Conservation (phyloP, 1,140 invertebrate species). For the Drosophila nannoptera region DNA sequence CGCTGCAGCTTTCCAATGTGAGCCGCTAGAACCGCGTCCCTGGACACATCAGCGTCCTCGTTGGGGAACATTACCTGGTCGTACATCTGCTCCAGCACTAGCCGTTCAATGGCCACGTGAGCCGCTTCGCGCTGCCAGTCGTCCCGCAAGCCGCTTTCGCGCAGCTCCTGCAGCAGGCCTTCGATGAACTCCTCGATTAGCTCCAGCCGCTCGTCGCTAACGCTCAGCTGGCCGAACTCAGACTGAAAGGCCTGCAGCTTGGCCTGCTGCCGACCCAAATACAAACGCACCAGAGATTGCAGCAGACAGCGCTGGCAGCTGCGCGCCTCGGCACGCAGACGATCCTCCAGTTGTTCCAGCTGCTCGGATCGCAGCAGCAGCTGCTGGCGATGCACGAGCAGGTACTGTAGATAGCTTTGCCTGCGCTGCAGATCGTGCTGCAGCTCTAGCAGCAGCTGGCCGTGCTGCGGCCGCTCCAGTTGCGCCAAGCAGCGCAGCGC, state of each 20-base stretch:
- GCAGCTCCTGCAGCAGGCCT: constrained; percentile 71
- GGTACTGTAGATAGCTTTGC: constrained; percentile 90
- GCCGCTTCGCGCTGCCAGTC: constrained; percentile 85
- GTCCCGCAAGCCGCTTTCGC: constrained; percentile 80
- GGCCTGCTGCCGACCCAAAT: constrained; percentile 85
- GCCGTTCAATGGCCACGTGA: constrained; percentile 87
- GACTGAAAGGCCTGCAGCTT: constrained; percentile 85
- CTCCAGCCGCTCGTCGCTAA: constrained; percentile 91
- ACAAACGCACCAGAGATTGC: constrained; percentile 88
- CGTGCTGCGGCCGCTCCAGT: constrained; percentile 87
- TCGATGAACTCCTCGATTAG: constrained; percentile 84
- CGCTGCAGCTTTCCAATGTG: constrained; percentile 92
- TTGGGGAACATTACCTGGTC: constrained; percentile 97
- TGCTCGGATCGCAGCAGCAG: constrained; percentile 89
- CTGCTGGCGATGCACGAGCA: constrained; percentile 90
- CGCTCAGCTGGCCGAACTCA: constrained; percentile 87
- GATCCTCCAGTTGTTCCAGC: constrained; percentile 85
- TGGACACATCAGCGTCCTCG: constrained; percentile 94
- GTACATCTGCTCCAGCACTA: constrained; percentile 93
- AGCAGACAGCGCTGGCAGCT: constrained; percentile 89
- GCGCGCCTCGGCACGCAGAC: constrained; percentile 85
- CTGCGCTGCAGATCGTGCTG: constrained; percentile 89
- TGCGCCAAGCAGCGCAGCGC: constrained; percentile 89
- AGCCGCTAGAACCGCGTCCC: constrained; percentile 93
- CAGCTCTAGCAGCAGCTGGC: constrained; percentile 88